Evolutionary conservation across 2,797 vertebrate species (phyloP), one percentile per base, ranked within the genome.

Genomic region (Chromobotia macracanthus): DNA sequence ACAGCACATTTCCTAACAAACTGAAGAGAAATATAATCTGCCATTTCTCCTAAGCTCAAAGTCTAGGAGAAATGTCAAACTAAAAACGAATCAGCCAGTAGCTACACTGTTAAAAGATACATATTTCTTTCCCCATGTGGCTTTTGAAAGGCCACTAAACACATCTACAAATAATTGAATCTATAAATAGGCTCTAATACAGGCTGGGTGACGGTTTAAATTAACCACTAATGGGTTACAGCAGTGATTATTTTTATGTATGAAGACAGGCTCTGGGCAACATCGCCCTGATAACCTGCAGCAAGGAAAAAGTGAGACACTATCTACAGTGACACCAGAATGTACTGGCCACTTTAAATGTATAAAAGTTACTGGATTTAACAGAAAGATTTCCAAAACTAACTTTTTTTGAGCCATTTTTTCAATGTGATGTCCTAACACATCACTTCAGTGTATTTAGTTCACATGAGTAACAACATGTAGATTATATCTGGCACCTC

Each of bases 81-180:
- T 21, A 56, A 48, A 76, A 79, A 75, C 65, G 31, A 81, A 71
- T 74, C 76, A 16, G 41, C 48, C 60, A 50, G 41, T 72, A 63
- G 23, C 55, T 51, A 35, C 21, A 23, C 55, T 58, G 48, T 51
- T 55, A 68, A 4, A 19, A 55, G 31, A 73, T 66, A n/a, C 56
- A 73, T 71, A 70, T 66, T 71, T 83, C 63, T 68, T 48, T 48
- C 23, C n/a, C 65, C 58, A 12, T 50, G 50, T 41, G 21, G 25
- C 41, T 70, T 44, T 21, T 79, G 66, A 82, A 84, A 84, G 83
- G 71, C 71, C 80, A 84, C 72, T 71, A 68, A 75, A 75, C 75
- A 53, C 58, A 56, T 82, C 55, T 67, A 5, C 48, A 70, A 69
- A 68, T 84, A 75, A 84, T 83, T 81, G 74, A 21, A 82, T 72